These are phyloP conservation scores for Zaprionus davidi DNA, from an alignment of 1,140 invertebrate genomes.

Conservation along the genomic window DNA sequence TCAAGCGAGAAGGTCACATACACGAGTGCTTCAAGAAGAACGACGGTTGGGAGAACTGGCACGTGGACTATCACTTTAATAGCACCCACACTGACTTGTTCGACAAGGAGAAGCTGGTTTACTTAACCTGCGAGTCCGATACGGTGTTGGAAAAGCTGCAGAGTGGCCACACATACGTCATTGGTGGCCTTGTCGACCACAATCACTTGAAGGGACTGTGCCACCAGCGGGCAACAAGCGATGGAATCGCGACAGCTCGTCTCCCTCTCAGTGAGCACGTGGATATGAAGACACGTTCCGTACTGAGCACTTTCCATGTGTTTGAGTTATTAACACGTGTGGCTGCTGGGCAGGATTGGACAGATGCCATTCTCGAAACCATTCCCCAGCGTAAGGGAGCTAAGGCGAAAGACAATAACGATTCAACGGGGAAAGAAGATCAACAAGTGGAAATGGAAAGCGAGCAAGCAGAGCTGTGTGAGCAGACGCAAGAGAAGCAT, in stretches of 20 bases:
- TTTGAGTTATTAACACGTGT: constrained; percentile 95
- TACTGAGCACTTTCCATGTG: constrained; percentile 98
- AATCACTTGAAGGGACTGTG: constrained; percentile 97
- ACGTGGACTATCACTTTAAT: constrained; percentile 88
- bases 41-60: constrained; percentile 97
- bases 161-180: constrained; percentile 93
- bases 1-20: constrained; percentile 88
- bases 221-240: constrained; percentile 91
- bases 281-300: constrained; percentile 96
- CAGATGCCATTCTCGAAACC: constrained; percentile 92
- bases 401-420: constrained; percentile 77
- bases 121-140: constrained; percentile 97
- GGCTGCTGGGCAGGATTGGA: constrained; percentile 92
- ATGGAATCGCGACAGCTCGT: constrained; percentile 92
- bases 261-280: constrained; percentile 96
- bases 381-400: constrained; percentile 91
- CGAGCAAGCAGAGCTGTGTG: background rate
- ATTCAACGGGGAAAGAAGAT: background rate
- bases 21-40: constrained; percentile 90
- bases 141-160: constrained; percentile 92
- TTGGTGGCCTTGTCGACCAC: constrained; percentile 98
- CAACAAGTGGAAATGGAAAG: background rate
- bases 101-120: constrained; percentile 90
- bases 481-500: background rate
- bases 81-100: constrained; percentile 56